Percentiles rank a stretch among this genome's conserved stretches.
phyloP scores from a whole-genome alignment of 2,888 invertebrate genomes.

The Papilio elwesi region DNA sequence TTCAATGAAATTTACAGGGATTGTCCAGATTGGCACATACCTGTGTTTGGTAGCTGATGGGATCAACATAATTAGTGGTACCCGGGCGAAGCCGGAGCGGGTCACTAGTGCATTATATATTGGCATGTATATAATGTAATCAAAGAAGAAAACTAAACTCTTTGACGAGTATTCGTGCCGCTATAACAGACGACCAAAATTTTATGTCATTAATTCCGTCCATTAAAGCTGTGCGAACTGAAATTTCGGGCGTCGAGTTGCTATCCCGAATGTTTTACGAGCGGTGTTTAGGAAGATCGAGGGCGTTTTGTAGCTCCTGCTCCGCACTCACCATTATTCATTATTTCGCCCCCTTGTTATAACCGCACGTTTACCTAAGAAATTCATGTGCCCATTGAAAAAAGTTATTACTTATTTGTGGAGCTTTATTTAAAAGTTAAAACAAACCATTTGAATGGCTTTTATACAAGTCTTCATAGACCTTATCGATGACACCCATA shows the following conservation, averaged over 20 bases:
- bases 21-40: no score
- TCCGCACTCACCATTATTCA: conserved; percentile 13
- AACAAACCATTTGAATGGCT: no score
- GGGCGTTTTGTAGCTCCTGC: conserved; percentile 23
- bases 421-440: no score
- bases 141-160: background rate
- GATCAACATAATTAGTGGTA: no score
- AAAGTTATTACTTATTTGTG: no score
- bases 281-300: conserved; percentile 29
- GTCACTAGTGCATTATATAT: no score
- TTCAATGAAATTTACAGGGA: no score
- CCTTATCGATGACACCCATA: no score
- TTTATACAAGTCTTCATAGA: no score
- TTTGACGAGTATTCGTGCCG: background rate
- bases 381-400: background rate
- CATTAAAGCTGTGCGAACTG: conserved; percentile 24
- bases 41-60: no score
- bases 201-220: conserved; percentile 13
- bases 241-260: conserved; percentile 30
- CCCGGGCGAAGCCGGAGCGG: no score
- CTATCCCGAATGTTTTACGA: conserved; percentile 31
- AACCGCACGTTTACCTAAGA: conserved; percentile 5
- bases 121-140: background rate
- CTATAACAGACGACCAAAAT: conserved; percentile 8
- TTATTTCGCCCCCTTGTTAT: conserved; percentile 27